phyloP scores from a whole-genome alignment of 2,888 invertebrate genomes.

The Meganola albula region DNA sequence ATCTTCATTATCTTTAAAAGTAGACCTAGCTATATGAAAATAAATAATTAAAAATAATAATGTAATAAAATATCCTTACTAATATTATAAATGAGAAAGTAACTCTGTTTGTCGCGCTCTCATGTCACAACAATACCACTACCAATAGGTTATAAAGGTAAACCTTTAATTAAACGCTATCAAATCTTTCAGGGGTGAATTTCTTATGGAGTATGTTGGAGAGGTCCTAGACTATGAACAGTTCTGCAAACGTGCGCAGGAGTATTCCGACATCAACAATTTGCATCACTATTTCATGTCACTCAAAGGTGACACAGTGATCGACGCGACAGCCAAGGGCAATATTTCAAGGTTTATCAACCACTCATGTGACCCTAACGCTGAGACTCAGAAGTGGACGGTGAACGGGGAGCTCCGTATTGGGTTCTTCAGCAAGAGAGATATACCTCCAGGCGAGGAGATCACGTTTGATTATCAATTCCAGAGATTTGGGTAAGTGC shows the following conservation, averaged over 20 bases:
- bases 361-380: conserved; percentile 99
- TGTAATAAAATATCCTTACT: too few species aligned
- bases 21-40: too few species aligned
- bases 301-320: conserved; percentile 88
- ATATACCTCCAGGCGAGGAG: conserved; percentile 92
- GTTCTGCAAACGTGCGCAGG: conserved; percentile 91
- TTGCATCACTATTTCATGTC: conserved; percentile 99
- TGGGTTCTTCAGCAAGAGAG: conserved; percentile 95
- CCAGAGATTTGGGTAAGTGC: conserved; percentile 93
- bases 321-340: conserved; percentile 97
- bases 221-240: conserved; percentile 95
- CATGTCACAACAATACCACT: too few species aligned
- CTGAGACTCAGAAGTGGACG: conserved; percentile 98
- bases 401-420: conserved; percentile 95
- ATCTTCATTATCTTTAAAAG: too few species aligned
- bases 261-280: conserved; percentile 93
- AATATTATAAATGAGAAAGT: too few species aligned
- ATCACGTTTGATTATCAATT: conserved; percentile 99
- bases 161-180: too few species aligned
- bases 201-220: conserved; percentile 99
- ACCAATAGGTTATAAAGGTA: too few species aligned
- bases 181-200: conserved; percentile 87
- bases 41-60: too few species aligned
- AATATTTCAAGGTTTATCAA: conserved; percentile 98
- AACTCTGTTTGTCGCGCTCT: too few species aligned